These are phyloP conservation scores for Acanthococcus lagerstroemiae DNA, from an alignment of 2,888 invertebrate species.

Conservation along the genomic window DNA sequence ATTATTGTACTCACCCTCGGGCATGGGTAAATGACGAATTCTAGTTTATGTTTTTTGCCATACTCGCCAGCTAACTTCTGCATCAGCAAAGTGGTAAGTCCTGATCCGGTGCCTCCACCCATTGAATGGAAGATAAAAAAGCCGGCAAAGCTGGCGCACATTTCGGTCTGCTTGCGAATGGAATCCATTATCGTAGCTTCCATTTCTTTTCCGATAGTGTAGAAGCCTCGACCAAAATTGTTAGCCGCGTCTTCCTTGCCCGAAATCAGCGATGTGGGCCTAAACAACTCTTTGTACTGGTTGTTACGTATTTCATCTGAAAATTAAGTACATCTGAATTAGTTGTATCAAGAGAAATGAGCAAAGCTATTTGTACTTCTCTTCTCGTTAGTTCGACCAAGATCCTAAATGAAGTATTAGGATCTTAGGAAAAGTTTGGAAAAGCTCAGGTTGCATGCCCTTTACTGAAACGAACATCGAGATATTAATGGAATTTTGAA, in stretches of 20 bases:
- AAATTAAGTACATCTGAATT: conserved; percentile 31
- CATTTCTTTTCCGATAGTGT: conserved; percentile 53
- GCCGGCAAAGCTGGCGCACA: conserved; percentile 7
- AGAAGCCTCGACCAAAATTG: conserved; percentile 57
- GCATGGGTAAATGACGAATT: conserved; percentile 11
- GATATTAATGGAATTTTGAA: no score
- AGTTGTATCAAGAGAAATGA: no score
- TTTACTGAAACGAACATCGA: no score
- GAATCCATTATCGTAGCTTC: conserved; percentile 48
- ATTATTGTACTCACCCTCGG: background rate
- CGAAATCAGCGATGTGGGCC: conserved; percentile 57
- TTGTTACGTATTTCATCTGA: conserved; percentile 83
- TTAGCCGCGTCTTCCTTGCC: conserved; percentile 60
- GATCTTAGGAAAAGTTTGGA: background rate
- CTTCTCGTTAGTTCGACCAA: no score
- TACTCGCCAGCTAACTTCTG: conserved; percentile 9
- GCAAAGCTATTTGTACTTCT: no score
- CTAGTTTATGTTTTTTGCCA: conserved; percentile 22
- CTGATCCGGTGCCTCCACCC: conserved; percentile 21
- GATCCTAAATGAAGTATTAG: background rate
- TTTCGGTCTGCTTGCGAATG: conserved; percentile 34
- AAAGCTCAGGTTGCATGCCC: no score
- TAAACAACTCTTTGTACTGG: conserved; percentile 57
- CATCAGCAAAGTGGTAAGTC: conserved; percentile 10
- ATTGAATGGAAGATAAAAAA: conserved; percentile 21